Percentiles rank a stretch among this genome's conserved stretches.
Evolutionary conservation across 2,113 vertebrate genomes (phyloP).

Genomic region (Malurus cyaneus): DNA sequence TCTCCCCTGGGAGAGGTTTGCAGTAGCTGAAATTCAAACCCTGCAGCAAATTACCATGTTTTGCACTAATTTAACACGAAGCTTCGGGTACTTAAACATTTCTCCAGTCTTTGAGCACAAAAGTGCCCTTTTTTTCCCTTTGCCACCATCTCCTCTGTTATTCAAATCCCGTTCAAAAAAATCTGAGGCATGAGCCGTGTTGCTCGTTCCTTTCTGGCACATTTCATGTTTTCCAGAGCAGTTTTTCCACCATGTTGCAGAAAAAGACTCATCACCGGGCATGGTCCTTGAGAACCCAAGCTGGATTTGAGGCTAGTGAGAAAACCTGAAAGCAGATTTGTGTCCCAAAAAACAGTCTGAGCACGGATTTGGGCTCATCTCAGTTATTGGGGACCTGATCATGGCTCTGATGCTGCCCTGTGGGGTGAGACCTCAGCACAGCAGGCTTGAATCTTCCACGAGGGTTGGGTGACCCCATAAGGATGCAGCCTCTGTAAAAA

Average conservation of each 20-base stretch:
- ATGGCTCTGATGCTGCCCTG: background rate
- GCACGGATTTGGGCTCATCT: background rate
- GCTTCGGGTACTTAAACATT: background rate
- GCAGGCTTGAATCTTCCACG: accelerated
- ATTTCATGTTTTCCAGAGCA: background rate
- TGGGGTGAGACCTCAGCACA: background rate
- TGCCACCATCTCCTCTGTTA: background rate
- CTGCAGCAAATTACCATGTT: background rate
- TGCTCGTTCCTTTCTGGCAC: background rate
- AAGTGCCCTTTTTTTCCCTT: background rate
- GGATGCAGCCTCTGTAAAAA: background rate
- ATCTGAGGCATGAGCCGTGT: background rate
- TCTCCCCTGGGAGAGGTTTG: background rate
- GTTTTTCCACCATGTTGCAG: background rate
- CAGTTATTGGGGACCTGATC: background rate
- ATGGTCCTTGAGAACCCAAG: background rate
- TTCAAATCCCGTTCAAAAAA: background rate
- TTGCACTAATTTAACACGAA: constrained; percentile 22
- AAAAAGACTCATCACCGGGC: background rate
- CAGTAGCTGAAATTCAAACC: constrained; percentile 5
- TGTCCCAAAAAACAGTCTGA: background rate
- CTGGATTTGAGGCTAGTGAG: background rate
- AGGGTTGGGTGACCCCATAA: background rate
- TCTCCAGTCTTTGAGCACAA: constrained; percentile 9
- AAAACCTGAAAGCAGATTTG: background rate